A percentile compares a stretch with the other conserved stretches of the same genome.
These are phyloP conservation scores for Leptopilina myrica DNA, from an alignment of 2,888 invertebrate genomes.

Conservation along the genomic window DNA sequence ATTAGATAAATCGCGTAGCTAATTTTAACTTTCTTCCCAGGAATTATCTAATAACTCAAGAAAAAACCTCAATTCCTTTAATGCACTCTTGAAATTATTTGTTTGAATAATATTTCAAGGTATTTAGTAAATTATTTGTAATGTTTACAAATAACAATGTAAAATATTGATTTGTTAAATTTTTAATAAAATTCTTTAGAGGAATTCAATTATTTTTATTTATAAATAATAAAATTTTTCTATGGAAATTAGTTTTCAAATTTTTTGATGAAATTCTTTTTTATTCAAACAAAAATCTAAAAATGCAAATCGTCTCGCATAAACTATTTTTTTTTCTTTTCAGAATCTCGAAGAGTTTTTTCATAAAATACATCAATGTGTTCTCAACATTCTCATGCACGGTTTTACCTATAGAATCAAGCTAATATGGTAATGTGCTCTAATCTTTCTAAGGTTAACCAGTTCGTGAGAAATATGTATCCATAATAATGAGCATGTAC, in stretches of 20 bases:
- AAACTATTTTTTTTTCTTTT: background rate
- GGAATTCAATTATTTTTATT: too few relatives aligned
- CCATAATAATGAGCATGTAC: conserved; percentile 11
- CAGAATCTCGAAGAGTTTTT: background rate
- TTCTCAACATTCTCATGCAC: background rate
- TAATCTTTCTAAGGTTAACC: conserved; percentile 15
- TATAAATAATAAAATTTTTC: too few relatives aligned
- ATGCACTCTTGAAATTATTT: background rate
- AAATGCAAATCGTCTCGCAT: too few relatives aligned
- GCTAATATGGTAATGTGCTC: conserved; percentile 24
- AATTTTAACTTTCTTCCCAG: conserved; percentile 23
- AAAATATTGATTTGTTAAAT: too few relatives aligned
- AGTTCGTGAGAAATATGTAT: conserved; percentile 31
- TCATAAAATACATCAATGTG: too few relatives aligned
- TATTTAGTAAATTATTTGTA: too few relatives aligned
- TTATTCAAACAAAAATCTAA: too few relatives aligned
- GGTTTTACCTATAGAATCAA: conserved; percentile 3
- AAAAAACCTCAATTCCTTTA: background rate
- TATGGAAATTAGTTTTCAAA: too few relatives aligned
- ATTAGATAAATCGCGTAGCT: conserved; percentile 3
- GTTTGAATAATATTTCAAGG: background rate
- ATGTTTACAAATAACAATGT: too few relatives aligned
- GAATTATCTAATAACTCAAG: background rate
- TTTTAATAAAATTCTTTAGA: too few relatives aligned
- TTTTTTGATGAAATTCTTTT: too few relatives aligned